Conservation (phyloP, 2,797 vertebrate species). For the Myotis daubentonii region DNA sequence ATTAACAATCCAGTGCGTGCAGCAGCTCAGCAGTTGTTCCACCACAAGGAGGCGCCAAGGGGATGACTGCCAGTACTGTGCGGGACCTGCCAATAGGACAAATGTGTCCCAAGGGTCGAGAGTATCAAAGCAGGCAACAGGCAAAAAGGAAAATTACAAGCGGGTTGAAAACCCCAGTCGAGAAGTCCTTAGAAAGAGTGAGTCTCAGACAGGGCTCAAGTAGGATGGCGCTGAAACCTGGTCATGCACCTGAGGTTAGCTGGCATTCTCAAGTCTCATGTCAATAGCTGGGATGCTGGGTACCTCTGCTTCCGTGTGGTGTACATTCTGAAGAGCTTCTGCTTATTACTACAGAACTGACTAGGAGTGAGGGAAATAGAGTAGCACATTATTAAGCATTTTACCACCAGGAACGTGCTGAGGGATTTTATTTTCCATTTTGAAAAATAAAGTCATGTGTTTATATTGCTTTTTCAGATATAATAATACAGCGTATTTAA, state of each 20-base stretch:
- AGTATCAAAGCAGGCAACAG: conserved; percentile 87
- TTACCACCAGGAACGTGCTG: conserved; percentile 81
- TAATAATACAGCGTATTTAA: conserved; percentile 67
- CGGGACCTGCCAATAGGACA: conserved; percentile 26
- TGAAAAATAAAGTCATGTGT: conserved; percentile 69
- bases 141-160: conserved; percentile 87
- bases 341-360: conserved; percentile 97
- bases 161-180: conserved; percentile 83
- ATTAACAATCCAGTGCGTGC: conserved; percentile 46
- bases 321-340: conserved; percentile 98
- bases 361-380: conserved; percentile 96
- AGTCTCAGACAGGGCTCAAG: conserved; percentile 82
- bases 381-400: conserved; percentile 88
- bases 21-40: conserved; percentile 69
- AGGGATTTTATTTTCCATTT: conserved; percentile 80
- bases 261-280: conserved; percentile 94
- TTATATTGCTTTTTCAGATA: conserved; percentile 61
- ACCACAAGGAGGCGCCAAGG: conserved; percentile 65
- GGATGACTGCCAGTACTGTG: conserved; percentile 59
- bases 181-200: conserved; percentile 80
- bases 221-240: conserved; percentile 79
- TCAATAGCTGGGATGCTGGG: conserved; percentile 90
- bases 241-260: conserved; percentile 96
- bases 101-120: conserved; percentile 45
- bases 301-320: conserved; percentile 97